These are phyloP conservation scores for Chaetodon auriga DNA, from an alignment of 2,113 vertebrate species.

Conservation along the genomic window DNA sequence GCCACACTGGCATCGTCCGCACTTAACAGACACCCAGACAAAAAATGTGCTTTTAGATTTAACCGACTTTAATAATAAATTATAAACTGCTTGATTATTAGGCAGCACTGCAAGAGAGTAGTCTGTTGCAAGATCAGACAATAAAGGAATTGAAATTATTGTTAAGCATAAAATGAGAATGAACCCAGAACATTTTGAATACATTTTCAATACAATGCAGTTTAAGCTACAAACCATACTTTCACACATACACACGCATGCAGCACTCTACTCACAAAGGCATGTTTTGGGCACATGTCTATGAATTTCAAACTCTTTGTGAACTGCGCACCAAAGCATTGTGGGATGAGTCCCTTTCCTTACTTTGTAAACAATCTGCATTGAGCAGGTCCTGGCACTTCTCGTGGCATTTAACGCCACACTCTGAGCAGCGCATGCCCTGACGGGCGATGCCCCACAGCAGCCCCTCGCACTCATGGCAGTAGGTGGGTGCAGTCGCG, in stretches of 20 bases:
- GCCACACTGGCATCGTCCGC: neutral
- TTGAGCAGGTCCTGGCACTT: constrained; percentile 99
- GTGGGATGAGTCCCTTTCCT: constrained; percentile 69
- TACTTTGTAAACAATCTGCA: constrained; percentile 97
- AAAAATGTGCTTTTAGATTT: neutral
- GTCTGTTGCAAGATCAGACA: neutral
- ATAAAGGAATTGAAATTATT: neutral
- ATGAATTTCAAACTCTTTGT: neutral
- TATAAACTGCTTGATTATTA: too few relatives aligned
- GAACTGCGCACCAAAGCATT: neutral
- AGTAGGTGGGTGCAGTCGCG: constrained; percentile 96
- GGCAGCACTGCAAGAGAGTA: too few relatives aligned
- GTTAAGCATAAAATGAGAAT: neutral
- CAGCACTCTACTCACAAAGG: neutral
- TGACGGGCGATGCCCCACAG: constrained; percentile 98
- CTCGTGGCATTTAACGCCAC: constrained; percentile 97
- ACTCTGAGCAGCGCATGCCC: constrained; percentile 96
- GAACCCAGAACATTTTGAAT: neutral
- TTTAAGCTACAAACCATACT: neutral
- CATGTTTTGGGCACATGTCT: neutral
- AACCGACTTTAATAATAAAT: neutral
- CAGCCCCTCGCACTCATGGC: constrained; percentile 97
- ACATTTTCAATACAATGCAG: neutral
- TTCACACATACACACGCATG: neutral
- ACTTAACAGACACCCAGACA: neutral